Conservation (phyloP, 2,888 invertebrate species). For the Dolomedes plantarius region DNA sequence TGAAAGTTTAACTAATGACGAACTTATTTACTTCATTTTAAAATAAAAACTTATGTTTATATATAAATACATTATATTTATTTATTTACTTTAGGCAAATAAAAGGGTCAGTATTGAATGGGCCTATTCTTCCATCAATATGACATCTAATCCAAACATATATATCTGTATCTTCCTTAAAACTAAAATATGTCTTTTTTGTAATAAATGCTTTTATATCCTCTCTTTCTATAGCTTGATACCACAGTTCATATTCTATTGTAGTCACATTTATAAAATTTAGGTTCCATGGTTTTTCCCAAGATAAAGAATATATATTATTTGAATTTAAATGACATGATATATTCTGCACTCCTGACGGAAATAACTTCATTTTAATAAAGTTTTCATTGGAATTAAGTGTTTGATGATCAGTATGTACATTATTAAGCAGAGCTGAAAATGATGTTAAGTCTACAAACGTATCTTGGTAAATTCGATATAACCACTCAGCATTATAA, state of each 20-base stretch:
- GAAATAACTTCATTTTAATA: slow-evolving; percentile 35
- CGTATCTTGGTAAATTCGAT: slow-evolving; percentile 79
- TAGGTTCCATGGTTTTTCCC: slow-evolving; percentile 72
- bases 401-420: too few species aligned
- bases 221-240: slow-evolving; percentile 33
- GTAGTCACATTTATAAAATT: slow-evolving; percentile 22
- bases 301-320: slow-evolving; percentile 28
- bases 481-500: slow-evolving; percentile 78
- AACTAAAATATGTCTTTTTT: slow-evolving; percentile 20
- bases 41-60: too few species aligned
- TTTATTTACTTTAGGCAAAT: slow-evolving; percentile 47
- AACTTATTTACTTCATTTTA: too few species aligned
- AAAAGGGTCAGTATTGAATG: slow-evolving; percentile 62
- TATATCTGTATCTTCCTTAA: not conserved
- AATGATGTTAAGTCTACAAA: slow-evolving; percentile 75
- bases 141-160: slow-evolving; percentile 70
- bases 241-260: slow-evolving; percentile 70
- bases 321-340: slow-evolving; percentile 3
- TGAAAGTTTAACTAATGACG: too few species aligned
- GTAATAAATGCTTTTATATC: slow-evolving; percentile 42
- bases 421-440: slow-evolving; percentile 13
- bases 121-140: slow-evolving; percentile 56
- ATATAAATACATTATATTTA: too few species aligned
- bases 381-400: too few species aligned
- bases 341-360: slow-evolving; percentile 46